Percentiles rank a stretch among this genome's conserved stretches.
Evolutionary conservation across 2,888 invertebrate species (phyloP).

Genomic region (Drosophila longiperda): DNA sequence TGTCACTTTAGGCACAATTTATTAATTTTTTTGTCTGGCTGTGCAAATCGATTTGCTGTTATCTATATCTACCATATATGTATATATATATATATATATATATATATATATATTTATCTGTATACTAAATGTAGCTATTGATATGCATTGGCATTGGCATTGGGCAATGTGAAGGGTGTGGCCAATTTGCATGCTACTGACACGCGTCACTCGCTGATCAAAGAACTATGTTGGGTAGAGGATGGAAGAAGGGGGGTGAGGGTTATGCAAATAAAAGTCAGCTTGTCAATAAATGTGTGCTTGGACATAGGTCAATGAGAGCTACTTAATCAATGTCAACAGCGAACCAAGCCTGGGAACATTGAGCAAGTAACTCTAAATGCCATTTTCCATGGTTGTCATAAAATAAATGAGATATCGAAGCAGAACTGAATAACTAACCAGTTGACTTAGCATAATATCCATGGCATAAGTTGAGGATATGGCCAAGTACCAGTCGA

Average conservation of each 20-base stretch:
- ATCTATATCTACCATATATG: conserved; percentile 46
- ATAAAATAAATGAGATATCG: conserved; percentile 10
- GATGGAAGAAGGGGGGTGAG: background rate
- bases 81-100: conserved; percentile 36
- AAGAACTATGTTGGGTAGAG: conserved; percentile 6
- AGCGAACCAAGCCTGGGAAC: conserved; percentile 52
- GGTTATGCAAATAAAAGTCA: conserved; percentile 64
- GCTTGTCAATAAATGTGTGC: conserved; percentile 61
- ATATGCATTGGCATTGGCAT: conserved; percentile 44
- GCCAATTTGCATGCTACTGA: conserved; percentile 72
- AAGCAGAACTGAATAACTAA: conserved; percentile 11
- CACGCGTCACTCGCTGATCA: conserved; percentile 62
- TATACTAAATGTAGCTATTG: conserved; percentile 37
- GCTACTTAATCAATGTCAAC: conserved; percentile 70
- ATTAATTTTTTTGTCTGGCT: conserved; percentile 53
- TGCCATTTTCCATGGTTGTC: conserved; percentile 30
- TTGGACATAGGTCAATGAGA: conserved; percentile 76
- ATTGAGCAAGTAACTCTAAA: conserved; percentile 9
- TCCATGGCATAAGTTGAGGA: conserved; percentile 4
- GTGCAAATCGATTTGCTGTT: conserved; percentile 72
- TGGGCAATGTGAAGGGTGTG: conserved; percentile 61
- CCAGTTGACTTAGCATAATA: conserved; percentile 15
- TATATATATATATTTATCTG: background rate
- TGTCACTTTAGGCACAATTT: conserved; percentile 69
- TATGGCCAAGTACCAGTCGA: background rate